These are phyloP conservation scores for Leptodactylus fallax DNA, from an alignment of 2,797 vertebrate genomes.

Conservation along the genomic window DNA sequence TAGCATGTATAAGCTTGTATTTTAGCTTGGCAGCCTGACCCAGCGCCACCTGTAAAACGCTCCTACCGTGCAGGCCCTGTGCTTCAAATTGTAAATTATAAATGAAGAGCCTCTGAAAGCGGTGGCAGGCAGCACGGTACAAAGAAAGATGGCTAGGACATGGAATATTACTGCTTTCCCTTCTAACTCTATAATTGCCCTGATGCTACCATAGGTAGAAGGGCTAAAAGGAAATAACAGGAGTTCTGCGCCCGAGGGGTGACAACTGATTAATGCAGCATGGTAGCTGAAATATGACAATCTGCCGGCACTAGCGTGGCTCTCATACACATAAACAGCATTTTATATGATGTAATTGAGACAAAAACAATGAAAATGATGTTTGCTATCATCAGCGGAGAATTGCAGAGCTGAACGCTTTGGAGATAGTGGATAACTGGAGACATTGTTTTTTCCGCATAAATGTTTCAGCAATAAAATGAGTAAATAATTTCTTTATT, in stretches of 20 bases:
- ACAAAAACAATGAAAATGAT: background rate
- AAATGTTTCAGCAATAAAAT: conserved; percentile 9
- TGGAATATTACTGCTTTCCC: conserved; percentile 42
- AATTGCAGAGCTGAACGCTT: background rate
- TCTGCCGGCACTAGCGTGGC: background rate
- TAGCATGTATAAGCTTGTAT: conserved; percentile 66
- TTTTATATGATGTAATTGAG: conserved; percentile 25
- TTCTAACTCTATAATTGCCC: conserved; percentile 47
- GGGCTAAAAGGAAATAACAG: conserved; percentile 17
- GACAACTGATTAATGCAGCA: conserved; percentile 7
- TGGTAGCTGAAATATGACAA: conserved; percentile 18
- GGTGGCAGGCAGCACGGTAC: conserved; percentile 64
- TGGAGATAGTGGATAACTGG: background rate
- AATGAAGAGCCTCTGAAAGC: conserved; percentile 69
- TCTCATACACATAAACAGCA: background rate
- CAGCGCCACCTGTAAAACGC: conserved; percentile 69
- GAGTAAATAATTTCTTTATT: conserved; percentile 23
- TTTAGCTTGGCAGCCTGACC: conserved; percentile 70
- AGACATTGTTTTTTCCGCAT: background rate
- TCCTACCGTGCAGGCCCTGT: conserved; percentile 67
- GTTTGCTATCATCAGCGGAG: background rate
- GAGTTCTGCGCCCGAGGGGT: background rate
- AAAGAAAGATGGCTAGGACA: conserved; percentile 14
- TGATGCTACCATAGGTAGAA: conserved; percentile 28
- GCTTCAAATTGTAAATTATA: conserved; percentile 73